phyloP scores from a whole-genome alignment of 2,888 invertebrate genomes.

The Mylabris sibirica region DNA sequence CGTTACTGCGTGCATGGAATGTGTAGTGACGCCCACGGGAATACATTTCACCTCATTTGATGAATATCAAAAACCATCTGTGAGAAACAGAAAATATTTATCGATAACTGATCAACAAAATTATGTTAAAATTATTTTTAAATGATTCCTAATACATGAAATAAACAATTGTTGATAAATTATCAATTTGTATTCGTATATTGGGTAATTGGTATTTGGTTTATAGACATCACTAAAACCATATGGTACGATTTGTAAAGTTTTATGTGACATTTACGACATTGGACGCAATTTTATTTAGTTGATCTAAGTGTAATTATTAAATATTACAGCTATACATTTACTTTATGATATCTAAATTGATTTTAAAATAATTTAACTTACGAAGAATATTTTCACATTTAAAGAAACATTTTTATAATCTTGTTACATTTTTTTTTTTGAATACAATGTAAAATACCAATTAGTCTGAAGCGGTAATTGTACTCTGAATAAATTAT shows the following conservation, averaged over 20 bases:
- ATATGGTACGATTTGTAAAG: conserved; percentile 42
- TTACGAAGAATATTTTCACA: neutral
- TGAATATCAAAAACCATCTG: conserved; percentile 49
- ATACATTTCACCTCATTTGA: conserved; percentile 48
- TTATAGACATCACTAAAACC: conserved; percentile 35
- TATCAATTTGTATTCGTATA: conserved; percentile 16
- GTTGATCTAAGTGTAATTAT: conserved; percentile 37
- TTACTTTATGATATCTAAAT: conserved; percentile 19
- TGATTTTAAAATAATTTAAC: neutral
- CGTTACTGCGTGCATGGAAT: conserved; percentile 44
- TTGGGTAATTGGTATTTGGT: conserved; percentile 33
- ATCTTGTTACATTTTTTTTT: conserved; percentile 14
- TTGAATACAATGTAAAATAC: conserved; percentile 14
- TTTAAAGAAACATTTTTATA: conserved; percentile 6
- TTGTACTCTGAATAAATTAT: conserved; percentile 30
- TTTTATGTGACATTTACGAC: conserved; percentile 43
- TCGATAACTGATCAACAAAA: conserved; percentile 26
- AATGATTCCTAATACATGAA: conserved; percentile 31
- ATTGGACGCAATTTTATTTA: conserved; percentile 37
- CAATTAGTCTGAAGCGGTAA: conserved; percentile 23
- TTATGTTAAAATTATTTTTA: conserved; percentile 28
- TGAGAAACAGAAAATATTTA: conserved; percentile 45
- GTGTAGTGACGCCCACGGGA: conserved; percentile 46
- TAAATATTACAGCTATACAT: conserved; percentile 33
- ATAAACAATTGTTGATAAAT: conserved; percentile 28